phyloP scores from a whole-genome alignment of 2,888 invertebrate genomes.

The Cheilosia impressa region DNA sequence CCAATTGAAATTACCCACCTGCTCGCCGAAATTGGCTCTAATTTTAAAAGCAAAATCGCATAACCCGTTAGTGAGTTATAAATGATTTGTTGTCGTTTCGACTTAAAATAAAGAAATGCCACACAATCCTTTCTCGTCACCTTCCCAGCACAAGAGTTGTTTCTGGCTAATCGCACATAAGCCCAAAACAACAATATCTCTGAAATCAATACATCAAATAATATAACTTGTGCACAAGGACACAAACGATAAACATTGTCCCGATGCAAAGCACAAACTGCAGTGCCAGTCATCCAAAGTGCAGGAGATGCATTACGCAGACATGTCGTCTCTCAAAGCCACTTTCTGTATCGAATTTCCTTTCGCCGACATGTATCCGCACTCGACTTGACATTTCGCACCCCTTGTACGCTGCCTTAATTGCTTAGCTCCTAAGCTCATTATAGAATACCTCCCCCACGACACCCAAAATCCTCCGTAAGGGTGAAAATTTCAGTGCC shows the following conservation, averaged over 20 bases:
- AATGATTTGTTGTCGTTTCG: too few relatives aligned
- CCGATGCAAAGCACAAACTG: neutral
- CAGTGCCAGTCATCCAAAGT: neutral
- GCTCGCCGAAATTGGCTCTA: too few relatives aligned
- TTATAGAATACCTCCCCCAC: too few relatives aligned
- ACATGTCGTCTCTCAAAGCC: slow-evolving; percentile 7
- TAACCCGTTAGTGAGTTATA: too few relatives aligned
- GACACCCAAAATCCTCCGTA: neutral
- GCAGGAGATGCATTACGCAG: neutral
- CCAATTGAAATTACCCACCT: too few relatives aligned
- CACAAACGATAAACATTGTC: neutral
- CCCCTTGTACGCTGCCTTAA: too few relatives aligned
- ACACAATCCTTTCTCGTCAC: too few relatives aligned
- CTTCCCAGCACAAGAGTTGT: neutral
- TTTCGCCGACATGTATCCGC: neutral
- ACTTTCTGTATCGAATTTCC: neutral
- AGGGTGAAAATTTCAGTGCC: neutral
- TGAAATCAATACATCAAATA: slow-evolving; percentile 21
- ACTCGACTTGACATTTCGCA: slow-evolving; percentile 23
- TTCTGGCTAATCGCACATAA: neutral
- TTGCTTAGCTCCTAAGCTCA: slow-evolving; percentile 3
- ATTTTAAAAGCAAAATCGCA: too few relatives aligned
- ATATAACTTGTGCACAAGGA: neutral
- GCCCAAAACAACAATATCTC: neutral
- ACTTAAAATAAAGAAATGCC: too few relatives aligned